Evolutionary conservation across 2,113 vertebrate genomes (phyloP).

Genomic region (Xenotilapia leptura): DNA sequence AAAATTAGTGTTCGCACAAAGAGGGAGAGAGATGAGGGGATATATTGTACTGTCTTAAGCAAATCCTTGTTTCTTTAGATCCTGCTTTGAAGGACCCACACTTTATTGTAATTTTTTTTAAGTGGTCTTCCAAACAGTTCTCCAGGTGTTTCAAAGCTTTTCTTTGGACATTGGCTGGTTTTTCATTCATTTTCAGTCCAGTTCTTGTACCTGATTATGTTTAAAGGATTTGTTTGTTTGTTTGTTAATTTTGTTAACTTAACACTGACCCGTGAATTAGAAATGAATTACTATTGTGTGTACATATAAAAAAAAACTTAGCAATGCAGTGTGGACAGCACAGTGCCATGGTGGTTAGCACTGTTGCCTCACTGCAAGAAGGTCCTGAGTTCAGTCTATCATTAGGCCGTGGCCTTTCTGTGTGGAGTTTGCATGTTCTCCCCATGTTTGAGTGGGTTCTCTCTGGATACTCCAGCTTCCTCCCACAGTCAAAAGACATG

Average conservation of each 20-base stretch:
- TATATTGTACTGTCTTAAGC: not conserved
- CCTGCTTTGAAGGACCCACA: rapidly evolving
- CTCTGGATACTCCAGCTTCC: not conserved
- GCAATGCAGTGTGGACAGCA: not conserved
- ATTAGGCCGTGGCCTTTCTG: rapidly evolving
- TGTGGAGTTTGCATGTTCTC: not conserved
- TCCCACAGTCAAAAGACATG: not conserved
- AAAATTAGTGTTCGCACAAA: not conserved
- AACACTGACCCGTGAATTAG: not conserved
- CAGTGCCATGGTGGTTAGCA: rapidly evolving
- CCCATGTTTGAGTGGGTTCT: not conserved
- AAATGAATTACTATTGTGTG: not conserved
- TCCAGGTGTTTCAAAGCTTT: not conserved
- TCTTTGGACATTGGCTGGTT: not conserved
- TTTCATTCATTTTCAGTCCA: not conserved
- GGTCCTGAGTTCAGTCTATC: not conserved
- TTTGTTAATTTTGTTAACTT: not conserved
- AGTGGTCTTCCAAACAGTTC: not conserved
- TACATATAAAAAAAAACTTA: not conserved
- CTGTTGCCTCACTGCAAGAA: not conserved
- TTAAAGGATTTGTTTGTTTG: rapidly evolving
- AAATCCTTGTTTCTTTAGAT: not conserved
- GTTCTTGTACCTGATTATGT: not conserved
- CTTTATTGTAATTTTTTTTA: not conserved
- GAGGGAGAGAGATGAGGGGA: not conserved